phyloP scores from a whole-genome alignment of 2,888 invertebrate species.

The Creontiades dilutus region DNA sequence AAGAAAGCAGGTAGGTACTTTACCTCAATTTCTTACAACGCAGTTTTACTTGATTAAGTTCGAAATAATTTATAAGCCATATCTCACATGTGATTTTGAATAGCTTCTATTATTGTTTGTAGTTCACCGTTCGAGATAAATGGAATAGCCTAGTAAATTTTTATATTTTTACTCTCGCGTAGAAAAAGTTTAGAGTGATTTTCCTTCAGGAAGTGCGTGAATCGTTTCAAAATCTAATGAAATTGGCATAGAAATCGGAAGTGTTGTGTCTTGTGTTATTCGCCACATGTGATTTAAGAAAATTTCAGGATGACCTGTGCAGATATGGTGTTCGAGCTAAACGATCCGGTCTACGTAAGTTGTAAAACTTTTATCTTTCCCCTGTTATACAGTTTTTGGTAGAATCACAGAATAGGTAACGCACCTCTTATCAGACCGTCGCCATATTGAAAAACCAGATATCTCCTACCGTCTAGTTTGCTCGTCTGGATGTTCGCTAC shows the following conservation, averaged over 20 bases:
- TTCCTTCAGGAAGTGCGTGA: neutral
- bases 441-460: too few species aligned
- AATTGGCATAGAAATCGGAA: constrained; percentile 21
- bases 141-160: neutral
- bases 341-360: constrained; percentile 12
- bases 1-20: too few species aligned
- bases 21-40: too few species aligned
- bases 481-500: too few species aligned
- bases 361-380: neutral
- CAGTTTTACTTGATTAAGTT: too few species aligned
- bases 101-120: neutral
- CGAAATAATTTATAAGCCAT: too few species aligned
- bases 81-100: too few species aligned
- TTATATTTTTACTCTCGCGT: neutral
- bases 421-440: too few species aligned
- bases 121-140: neutral
- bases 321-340: neutral
- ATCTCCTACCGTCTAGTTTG: too few species aligned
- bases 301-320: constrained; percentile 2
- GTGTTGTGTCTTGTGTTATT: neutral
- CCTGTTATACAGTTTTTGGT: too few species aligned
- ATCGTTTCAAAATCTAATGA: neutral
- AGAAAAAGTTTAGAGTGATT: neutral
- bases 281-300: neutral
- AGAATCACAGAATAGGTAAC: too few species aligned